Conservation (phyloP, 2,888 invertebrate species). For the Psylliodes chrysocephalus region DNA sequence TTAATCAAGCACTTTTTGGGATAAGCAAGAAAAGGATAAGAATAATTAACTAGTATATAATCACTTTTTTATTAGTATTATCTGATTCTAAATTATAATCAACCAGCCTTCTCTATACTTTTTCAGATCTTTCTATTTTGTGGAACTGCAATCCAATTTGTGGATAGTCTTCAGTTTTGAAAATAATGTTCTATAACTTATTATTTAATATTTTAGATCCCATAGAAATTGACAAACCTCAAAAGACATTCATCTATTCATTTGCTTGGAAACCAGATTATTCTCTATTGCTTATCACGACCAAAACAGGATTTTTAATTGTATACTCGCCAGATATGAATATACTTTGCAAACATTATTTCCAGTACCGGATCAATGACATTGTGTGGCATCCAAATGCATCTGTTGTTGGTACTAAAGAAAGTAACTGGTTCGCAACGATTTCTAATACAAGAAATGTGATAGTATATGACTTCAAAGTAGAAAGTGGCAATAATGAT, state of each 20-base stretch:
- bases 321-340: constrained; percentile 49
- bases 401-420: constrained; percentile 64
- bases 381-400: constrained; percentile 80
- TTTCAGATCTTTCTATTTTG: too few species aligned
- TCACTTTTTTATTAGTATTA: too few species aligned
- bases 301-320: constrained; percentile 69
- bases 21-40: too few species aligned
- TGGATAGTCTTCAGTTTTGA: too few species aligned
- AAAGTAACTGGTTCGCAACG: constrained; percentile 73
- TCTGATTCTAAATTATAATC: too few species aligned
- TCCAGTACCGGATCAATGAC: constrained; percentile 73
- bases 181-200: background rate
- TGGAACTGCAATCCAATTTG: too few species aligned
- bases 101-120: too few species aligned
- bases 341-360: constrained; percentile 60
- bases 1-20: too few species aligned
- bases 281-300: constrained; percentile 71
- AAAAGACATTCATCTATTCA: constrained; percentile 64
- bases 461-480: constrained; percentile 64
- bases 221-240: constrained; percentile 55
- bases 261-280: constrained; percentile 72
- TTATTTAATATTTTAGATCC: constrained; percentile 55
- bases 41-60: too few species aligned
- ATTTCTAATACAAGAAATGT: constrained; percentile 68
- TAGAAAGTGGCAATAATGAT: constrained; percentile 28